These are phyloP conservation scores for Herpailurus yagouaroundi DNA, from an alignment of 2,113 vertebrate species.

Conservation along the genomic window DNA sequence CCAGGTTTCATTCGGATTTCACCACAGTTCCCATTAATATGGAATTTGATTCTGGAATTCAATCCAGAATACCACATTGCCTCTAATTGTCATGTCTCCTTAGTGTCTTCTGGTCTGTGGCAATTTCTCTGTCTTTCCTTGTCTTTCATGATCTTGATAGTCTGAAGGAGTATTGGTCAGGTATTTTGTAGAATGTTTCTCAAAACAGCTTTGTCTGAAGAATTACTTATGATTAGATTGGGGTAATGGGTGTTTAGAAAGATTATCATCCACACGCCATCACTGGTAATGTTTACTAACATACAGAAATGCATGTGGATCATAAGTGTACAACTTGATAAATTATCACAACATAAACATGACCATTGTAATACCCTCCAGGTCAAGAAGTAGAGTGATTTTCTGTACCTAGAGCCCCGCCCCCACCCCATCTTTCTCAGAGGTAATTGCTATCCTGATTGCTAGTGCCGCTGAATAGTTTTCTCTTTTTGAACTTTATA, in stretches of 20 bases:
- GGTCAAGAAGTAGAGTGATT: not conserved
- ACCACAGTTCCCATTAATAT: not conserved
- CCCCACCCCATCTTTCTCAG: not conserved
- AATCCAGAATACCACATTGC: not conserved
- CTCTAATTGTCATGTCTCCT: not conserved
- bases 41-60: not conserved
- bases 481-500: constrained; percentile 32
- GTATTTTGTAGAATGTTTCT: not conserved
- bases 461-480: not conserved
- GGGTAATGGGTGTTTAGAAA: not conserved
- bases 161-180: not conserved
- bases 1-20: not conserved
- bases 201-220: not conserved
- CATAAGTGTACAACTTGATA: not conserved
- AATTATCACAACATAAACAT: not conserved
- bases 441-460: not conserved
- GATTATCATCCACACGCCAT: not conserved
- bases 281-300: not conserved
- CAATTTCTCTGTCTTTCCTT: not conserved
- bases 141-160: not conserved
- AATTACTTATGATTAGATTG: not conserved
- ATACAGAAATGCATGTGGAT: not conserved
- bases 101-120: not conserved
- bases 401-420: not conserved
- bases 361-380: not conserved